Percentiles rank a stretch among this genome's conserved stretches.
Evolutionary conservation across 1,140 invertebrate species (phyloP).

Genomic region (Zaprionus inermis): DNA sequence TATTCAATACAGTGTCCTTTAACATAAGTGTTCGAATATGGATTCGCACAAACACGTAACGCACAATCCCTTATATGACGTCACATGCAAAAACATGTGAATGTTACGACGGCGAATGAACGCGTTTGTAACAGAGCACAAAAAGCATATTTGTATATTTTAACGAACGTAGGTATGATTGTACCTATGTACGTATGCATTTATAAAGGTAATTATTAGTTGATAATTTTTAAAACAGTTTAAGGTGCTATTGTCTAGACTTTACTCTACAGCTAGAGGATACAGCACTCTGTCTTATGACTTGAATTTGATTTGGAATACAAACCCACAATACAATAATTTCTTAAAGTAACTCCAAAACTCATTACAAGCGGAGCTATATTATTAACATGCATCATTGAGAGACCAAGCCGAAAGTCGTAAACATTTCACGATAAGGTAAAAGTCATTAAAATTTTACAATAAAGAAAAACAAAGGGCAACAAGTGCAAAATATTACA

Average conservation of each 20-base stretch:
- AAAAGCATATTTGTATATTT: background rate
- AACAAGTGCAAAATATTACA: slow-evolving; percentile 40
- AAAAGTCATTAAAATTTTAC: slow-evolving; percentile 47
- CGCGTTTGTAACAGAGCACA: background rate
- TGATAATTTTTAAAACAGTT: background rate
- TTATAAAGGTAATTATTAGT: background rate
- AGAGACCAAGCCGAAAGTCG: slow-evolving; percentile 13
- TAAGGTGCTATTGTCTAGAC: background rate
- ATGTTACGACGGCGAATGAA: slow-evolving; percentile 44
- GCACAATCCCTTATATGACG: slow-evolving; percentile 45
- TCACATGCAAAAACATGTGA: slow-evolving; percentile 72
- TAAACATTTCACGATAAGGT: slow-evolving; percentile 31
- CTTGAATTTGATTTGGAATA: background rate
- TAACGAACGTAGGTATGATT: too few relatives aligned
- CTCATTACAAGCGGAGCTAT: background rate
- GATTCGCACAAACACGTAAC: slow-evolving; percentile 33
- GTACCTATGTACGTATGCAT: background rate
- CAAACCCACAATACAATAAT: background rate
- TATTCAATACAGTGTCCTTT: slow-evolving; percentile 4
- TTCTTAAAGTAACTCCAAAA: background rate
- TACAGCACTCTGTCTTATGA: background rate
- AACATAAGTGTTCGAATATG: background rate
- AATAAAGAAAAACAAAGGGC: slow-evolving; percentile 26
- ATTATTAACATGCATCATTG: slow-evolving; percentile 1
- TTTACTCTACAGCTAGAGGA: background rate